Evolutionary conservation across 2,888 invertebrate genomes (phyloP).

Genomic region (Altica lythri): DNA sequence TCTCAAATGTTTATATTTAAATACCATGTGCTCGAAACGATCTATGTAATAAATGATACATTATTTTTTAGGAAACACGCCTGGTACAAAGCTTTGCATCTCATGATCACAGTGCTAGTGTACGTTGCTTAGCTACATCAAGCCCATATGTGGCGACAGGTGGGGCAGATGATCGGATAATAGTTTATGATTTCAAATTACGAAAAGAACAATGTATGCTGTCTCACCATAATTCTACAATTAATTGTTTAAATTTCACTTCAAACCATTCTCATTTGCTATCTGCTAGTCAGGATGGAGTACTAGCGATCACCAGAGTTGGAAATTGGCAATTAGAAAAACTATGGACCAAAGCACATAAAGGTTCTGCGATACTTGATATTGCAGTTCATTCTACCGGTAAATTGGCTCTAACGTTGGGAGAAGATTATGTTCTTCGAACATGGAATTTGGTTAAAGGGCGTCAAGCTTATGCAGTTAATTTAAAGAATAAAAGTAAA

Average conservation of each 20-base stretch:
- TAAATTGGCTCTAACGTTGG: conserved; percentile 85
- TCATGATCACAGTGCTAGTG: conserved; percentile 81
- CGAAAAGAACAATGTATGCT: conserved; percentile 80
- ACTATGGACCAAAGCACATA: conserved; percentile 81
- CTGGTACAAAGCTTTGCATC: conserved; percentile 84
- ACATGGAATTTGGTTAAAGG: conserved; percentile 97
- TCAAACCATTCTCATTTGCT: conserved; percentile 78
- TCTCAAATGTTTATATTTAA: neutral
- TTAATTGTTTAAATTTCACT: conserved; percentile 79
- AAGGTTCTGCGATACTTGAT: conserved; percentile 73
- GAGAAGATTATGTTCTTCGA: conserved; percentile 79
- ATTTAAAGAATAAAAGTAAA: conserved; percentile 72
- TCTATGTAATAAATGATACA: neutral
- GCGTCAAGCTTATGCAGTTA: conserved; percentile 86
- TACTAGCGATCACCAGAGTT: conserved; percentile 77
- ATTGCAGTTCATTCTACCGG: conserved; percentile 87
- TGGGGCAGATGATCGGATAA: conserved; percentile 86
- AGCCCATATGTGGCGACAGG: conserved; percentile 83
- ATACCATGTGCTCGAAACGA: conserved; percentile 11
- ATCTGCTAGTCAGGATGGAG: conserved; percentile 84
- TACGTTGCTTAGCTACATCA: conserved; percentile 73
- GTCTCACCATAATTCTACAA: conserved; percentile 80
- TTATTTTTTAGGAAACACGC: conserved; percentile 58
- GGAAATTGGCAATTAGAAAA: conserved; percentile 88
- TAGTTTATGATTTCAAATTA: conserved; percentile 79